These are phyloP conservation scores for Lathronympha strigana DNA, from an alignment of 2,888 invertebrate species.

Conservation along the genomic window DNA sequence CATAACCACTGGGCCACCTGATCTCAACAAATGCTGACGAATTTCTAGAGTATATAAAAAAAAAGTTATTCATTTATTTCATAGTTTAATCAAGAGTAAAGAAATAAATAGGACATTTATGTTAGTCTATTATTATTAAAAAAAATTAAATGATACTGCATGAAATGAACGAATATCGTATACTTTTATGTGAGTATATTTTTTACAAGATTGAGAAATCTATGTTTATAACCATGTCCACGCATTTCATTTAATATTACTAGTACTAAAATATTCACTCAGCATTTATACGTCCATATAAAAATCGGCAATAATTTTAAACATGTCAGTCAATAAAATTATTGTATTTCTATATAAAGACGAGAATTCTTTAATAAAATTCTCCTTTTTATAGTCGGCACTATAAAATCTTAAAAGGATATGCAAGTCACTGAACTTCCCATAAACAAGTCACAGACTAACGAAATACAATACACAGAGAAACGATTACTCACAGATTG, in stretches of 20 bases:
- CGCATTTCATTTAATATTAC: background rate
- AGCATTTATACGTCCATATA: constrained; percentile 44
- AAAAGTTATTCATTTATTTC: too few species aligned
- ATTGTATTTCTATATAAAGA: constrained; percentile 30
- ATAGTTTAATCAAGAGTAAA: too few species aligned
- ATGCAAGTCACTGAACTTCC: constrained; percentile 41
- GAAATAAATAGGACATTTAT: too few species aligned
- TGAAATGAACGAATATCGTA: too few species aligned
- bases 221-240: background rate
- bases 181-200: background rate
- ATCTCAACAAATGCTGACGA: too few species aligned
- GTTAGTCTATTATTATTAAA: too few species aligned
- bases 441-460: constrained; percentile 41
- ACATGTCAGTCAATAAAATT: constrained; percentile 23
- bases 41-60: too few species aligned
- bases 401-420: constrained; percentile 55
- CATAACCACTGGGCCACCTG: too few species aligned
- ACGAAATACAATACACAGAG: background rate
- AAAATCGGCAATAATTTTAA: constrained; percentile 27
- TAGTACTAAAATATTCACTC: constrained; percentile 2
- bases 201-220: background rate
- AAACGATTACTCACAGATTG: background rate
- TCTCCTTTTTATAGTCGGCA: constrained; percentile 55
- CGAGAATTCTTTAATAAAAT: constrained; percentile 32
- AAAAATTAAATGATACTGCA: too few species aligned